Conservation (phyloP, 1,140 invertebrate genomes). For the Bombus confusus region DNA sequence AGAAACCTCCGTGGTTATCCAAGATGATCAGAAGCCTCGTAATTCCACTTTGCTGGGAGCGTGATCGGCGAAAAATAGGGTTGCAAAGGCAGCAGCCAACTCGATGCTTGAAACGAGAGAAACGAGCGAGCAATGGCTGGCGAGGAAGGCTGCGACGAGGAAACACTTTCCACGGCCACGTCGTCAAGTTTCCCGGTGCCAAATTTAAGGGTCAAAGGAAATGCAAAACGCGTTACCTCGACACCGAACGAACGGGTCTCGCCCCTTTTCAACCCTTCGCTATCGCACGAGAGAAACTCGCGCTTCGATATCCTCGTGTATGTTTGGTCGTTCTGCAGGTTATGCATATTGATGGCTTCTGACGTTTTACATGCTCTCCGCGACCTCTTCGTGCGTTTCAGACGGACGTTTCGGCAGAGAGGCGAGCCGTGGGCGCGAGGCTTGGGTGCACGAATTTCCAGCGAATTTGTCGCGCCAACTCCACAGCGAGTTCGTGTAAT, state of each 20-base stretch:
- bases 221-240: conserved; percentile 68
- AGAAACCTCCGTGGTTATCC: neutral
- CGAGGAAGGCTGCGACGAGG: neutral
- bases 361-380: conserved; percentile 20
- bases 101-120: neutral
- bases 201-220: conserved; percentile 77
- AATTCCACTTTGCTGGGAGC: neutral
- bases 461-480: conserved; percentile 19
- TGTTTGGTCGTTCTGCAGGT: conserved; percentile 30
- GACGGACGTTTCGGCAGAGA: neutral
- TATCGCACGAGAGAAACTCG: neutral
- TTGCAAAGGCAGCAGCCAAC: neutral
- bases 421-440: neutral
- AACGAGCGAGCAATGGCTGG: conserved; percentile 34
- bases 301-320: conserved; percentile 14
- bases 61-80: neutral
- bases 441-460: neutral
- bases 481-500: conserved; percentile 7
- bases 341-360: conserved; percentile 49
- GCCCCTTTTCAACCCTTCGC: neutral
- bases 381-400: neutral
- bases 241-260: conserved; percentile 1
- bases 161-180: conserved; percentile 21
- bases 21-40: neutral
- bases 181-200: conserved; percentile 32